Evolutionary conservation across 2,797 vertebrate species (phyloP), one percentile per base, ranked within the genome.

Genomic region (Chaenodraco wilsoni): DNA sequence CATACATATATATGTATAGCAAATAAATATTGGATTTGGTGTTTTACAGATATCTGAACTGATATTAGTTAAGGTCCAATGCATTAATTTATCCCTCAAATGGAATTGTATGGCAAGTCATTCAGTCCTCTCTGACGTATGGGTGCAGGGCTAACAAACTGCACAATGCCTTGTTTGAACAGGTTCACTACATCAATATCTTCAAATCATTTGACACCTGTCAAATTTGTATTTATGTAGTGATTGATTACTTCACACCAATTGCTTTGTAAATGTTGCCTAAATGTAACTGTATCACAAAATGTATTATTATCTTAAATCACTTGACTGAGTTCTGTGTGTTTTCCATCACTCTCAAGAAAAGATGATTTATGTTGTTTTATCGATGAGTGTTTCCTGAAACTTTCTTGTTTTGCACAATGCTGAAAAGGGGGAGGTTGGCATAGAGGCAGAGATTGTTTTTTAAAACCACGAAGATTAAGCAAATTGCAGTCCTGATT

Each of bases 391-490:
- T 3, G 3, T 68, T 56, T 57, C 41, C 23, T 15, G 3, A 77
- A 69, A 33, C 23, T 13, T 65, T 71, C 21, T 3, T 4, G 23
- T 50, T 57, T 78, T 80, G 44, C 59, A 11, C 12, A 71, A 51
- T 44, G 14, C 13, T 14, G 0, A 14, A 5, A 79, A 51, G 33
- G 0, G 2, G 3, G 14, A 13, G 16, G 13, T 16, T 31, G 19
- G 5, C 54, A 69, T 0, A 23, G 13, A 59, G 43, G 40, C 13
- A 46, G 60, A 46, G 37, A 69, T 51, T 74, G 33, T 37, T 69
- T 51, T 74, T 66, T 13, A n/a, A 44, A 41, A 49, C 3, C 40
- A 21, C 51, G 43, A 72, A 33, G 54, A 89, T 82, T 78, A 80
- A 79, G 83, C 76, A 0, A 31, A 17, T 72, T 51, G 57, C 9